Percentiles rank a stretch among this genome's conserved stretches.
Conservation (phyloP, 2,888 invertebrate genomes). For the Ceraclea dissimilis region DNA sequence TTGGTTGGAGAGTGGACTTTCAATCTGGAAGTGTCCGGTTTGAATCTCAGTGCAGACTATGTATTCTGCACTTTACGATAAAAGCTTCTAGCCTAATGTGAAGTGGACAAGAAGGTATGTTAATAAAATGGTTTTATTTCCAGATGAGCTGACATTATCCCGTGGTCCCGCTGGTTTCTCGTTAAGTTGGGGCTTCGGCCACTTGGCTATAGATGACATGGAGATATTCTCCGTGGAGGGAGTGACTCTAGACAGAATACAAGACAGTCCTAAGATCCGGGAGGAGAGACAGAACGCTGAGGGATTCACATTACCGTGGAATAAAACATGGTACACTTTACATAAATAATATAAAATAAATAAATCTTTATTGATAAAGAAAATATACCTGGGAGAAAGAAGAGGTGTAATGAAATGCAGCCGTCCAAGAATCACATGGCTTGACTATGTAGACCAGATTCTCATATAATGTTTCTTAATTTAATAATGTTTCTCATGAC, state of each 20-base stretch:
- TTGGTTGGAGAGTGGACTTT: too few relatives aligned
- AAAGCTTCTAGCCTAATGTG: too few relatives aligned
- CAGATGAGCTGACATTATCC: constrained; percentile 42
- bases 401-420: too few relatives aligned
- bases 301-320: constrained; percentile 60
- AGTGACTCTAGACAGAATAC: constrained; percentile 53
- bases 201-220: constrained; percentile 59
- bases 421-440: too few relatives aligned
- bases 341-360: background rate
- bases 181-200: constrained; percentile 40
- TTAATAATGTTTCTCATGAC: background rate
- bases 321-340: constrained; percentile 57
- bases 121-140: too few relatives aligned
- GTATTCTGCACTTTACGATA: too few relatives aligned
- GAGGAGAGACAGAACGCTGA: constrained; percentile 70
- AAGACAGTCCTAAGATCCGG: constrained; percentile 56
- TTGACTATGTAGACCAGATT: too few relatives aligned
- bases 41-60: too few relatives aligned
- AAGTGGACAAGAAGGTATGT: too few relatives aligned
- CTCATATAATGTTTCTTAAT: background rate
- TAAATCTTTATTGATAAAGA: too few relatives aligned
- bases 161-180: constrained; percentile 40
- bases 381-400: too few relatives aligned
- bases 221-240: constrained; percentile 67
- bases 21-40: too few relatives aligned